Percentiles rank a stretch among this genome's conserved stretches.
phyloP scores from a whole-genome alignment of 2,888 invertebrate genomes.

The Aleiodes leptofemur region DNA sequence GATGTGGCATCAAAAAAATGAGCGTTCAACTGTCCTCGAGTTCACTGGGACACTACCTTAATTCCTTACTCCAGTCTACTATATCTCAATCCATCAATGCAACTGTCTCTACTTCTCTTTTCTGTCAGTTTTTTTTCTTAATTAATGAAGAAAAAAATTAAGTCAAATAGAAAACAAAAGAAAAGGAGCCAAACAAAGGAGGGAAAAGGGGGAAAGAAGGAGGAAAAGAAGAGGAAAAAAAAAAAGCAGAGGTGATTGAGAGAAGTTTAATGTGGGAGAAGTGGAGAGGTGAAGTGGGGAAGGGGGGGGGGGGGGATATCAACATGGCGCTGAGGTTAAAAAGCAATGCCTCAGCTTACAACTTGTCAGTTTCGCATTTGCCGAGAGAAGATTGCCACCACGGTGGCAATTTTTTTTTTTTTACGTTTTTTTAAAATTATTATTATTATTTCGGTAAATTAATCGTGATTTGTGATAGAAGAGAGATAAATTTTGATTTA shows the following conservation, averaged over 20 bases:
- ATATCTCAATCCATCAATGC: too few species aligned
- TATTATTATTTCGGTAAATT: slow-evolving; percentile 36
- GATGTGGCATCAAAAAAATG: too few species aligned
- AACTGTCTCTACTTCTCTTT: background rate
- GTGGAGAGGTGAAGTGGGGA: slow-evolving; percentile 52
- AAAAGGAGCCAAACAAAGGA: too few species aligned
- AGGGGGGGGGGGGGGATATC: slow-evolving; percentile 66
- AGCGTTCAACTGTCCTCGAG: too few species aligned
- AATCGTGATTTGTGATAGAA: slow-evolving; percentile 31
- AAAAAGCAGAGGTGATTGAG: slow-evolving; percentile 45
- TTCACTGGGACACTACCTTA: too few species aligned
- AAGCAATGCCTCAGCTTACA: slow-evolving; percentile 70
- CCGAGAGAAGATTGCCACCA: slow-evolving; percentile 60
- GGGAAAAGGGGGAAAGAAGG: background rate
- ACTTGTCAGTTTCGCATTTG: slow-evolving; percentile 68
- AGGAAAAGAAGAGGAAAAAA: slow-evolving; percentile 41
- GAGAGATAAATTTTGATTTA: too few species aligned
- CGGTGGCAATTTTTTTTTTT: slow-evolving; percentile 55
- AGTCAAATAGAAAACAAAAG: too few species aligned
- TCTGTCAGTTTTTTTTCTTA: slow-evolving; percentile 3
- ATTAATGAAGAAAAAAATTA: too few species aligned
- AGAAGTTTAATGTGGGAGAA: slow-evolving; percentile 13
- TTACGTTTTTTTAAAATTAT: slow-evolving; percentile 10
- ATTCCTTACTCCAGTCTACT: too few species aligned
- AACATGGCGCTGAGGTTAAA: slow-evolving; percentile 74